Percentiles rank a stretch among this genome's conserved stretches.
phyloP scores from a whole-genome alignment of 2,888 invertebrate genomes.

The Ethmia dodecea region DNA sequence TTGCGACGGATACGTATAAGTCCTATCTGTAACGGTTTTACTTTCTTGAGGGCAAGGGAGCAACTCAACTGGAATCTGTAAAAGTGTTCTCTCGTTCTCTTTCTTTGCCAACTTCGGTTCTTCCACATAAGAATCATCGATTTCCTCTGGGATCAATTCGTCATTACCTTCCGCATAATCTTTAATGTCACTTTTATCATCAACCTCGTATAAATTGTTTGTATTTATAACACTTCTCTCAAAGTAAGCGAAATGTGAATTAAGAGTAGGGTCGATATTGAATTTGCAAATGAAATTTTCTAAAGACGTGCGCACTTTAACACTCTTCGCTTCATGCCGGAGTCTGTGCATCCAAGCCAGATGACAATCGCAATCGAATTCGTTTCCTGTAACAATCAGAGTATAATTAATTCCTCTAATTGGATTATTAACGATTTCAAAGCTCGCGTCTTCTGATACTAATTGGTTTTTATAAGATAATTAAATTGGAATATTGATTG shows the following conservation, averaged over 20 bases:
- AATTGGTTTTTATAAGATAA: slow-evolving; percentile 42
- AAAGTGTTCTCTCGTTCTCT: slow-evolving; percentile 65
- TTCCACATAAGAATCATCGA: slow-evolving; percentile 55
- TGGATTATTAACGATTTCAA: slow-evolving; percentile 31
- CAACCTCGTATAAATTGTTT: slow-evolving; percentile 52
- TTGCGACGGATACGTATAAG: slow-evolving; percentile 75
- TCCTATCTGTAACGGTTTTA: slow-evolving; percentile 79
- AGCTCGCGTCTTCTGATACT: slow-evolving; percentile 22
- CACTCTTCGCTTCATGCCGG: slow-evolving; percentile 85
- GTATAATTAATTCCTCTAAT: slow-evolving; percentile 40
- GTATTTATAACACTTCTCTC: slow-evolving; percentile 55
- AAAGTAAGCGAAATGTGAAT: slow-evolving; percentile 61
- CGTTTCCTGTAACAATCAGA: slow-evolving; percentile 83
- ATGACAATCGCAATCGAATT: slow-evolving; percentile 90
- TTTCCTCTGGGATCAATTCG: slow-evolving; percentile 58
- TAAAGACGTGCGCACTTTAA: slow-evolving; percentile 82
- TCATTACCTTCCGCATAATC: slow-evolving; percentile 55
- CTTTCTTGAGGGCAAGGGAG: slow-evolving; percentile 79
- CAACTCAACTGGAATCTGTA: slow-evolving; percentile 75
- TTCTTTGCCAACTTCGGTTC: slow-evolving; percentile 52
- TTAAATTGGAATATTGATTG: no score
- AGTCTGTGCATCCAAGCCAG: slow-evolving; percentile 89
- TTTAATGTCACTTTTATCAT: slow-evolving; percentile 54
- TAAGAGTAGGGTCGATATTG: slow-evolving; percentile 60
- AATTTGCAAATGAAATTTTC: slow-evolving; percentile 86